Conservation (phyloP, 92 coral and sea anemone genomes). For the Epizoanthus stellaris region DNA sequence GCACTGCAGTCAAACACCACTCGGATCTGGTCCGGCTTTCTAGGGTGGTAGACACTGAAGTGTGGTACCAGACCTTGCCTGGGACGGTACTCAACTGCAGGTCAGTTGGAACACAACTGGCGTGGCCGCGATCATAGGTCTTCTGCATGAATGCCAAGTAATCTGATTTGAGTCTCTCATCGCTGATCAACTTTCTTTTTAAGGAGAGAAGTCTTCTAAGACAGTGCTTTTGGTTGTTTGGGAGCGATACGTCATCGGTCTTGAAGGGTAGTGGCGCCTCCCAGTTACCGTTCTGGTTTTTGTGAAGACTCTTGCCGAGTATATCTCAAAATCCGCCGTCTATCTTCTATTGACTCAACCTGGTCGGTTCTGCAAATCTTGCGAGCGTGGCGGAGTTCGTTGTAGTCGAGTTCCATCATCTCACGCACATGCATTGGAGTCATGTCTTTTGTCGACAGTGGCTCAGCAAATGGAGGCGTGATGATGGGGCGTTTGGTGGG, state of each 20-base stretch:
- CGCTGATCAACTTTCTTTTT: conserved; percentile 35
- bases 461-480: background rate
- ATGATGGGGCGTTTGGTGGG: background rate
- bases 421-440: conserved; percentile 1
- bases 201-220: conserved; percentile 46
- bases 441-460: background rate
- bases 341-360: conserved; percentile 46
- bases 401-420: conserved; percentile 63
- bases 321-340: conserved; percentile 24
- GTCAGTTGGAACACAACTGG: conserved; percentile 3
- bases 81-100: conserved; percentile 4
- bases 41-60: conserved; percentile 50
- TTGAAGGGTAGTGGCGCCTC: conserved; percentile 62
- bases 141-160: conserved; percentile 48
- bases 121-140: conserved; percentile 44
- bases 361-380: conserved; percentile 48
- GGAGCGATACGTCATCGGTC: conserved; percentile 34
- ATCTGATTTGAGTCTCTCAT: conserved; percentile 17
- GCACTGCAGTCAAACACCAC: conserved; percentile 68
- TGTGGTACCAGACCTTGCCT: conserved; percentile 42
- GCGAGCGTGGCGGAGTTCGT: conserved; percentile 46
- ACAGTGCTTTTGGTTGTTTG: conserved; percentile 44
- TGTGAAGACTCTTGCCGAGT: conserved; percentile 36
- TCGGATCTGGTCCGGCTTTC: conserved; percentile 52
- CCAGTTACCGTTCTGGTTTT: conserved; percentile 48